Evolutionary conservation across 1,140 invertebrate species (phyloP), one percentile per base, ranked within the genome.

Genomic region (Macrobrachium nipponense): DNA sequence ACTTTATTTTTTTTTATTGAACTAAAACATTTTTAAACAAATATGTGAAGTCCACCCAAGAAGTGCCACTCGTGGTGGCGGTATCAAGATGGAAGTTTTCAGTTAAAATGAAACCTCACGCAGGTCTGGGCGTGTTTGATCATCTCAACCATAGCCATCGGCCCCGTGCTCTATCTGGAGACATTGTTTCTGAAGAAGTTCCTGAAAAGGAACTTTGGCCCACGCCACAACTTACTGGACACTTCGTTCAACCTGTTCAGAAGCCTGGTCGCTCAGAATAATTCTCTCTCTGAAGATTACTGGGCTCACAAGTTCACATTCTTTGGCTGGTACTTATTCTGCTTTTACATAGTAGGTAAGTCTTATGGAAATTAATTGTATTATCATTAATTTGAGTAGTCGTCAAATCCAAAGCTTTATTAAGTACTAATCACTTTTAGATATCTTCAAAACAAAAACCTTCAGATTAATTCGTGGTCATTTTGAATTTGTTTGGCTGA

Each of bases 241-340:
- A 14, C 61, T 59, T 23, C n/a, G 44, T 78, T 78, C 20, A 78
- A 78, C 51, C 27, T 78, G 51, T 78, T 60, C 23, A 51, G 76
- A 7, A 78, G 61, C 10, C 23, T 78, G 15, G 61, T 78, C 44
- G 76, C 60, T 14, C 76, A 78, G 76, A 78, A 27, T 59, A 78
- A 78, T 23, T 20, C 27, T 59, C 58, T 78, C 17, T 5, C 7
- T 14, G 36, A 51, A 11, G 27, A 51, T 20, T 36, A 20, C 58
- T 78, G 76, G 76, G 44, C 60, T 14, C 59, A 60, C 5, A 58
- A 60, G 23, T 20, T 78, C 8, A 78, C 61, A 4, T 78, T 78
- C 51, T 78, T 78, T 51, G 15, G 76, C 51, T 78, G 76, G 76
- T 78, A 78, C 43, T 51, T 78, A 18, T 78, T 78, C 58, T 78